Percentiles rank a stretch among this genome's conserved stretches.
These are phyloP conservation scores for Miniopterus natalensis DNA, from an alignment of 2,113 vertebrate species.

Conservation along the genomic window DNA sequence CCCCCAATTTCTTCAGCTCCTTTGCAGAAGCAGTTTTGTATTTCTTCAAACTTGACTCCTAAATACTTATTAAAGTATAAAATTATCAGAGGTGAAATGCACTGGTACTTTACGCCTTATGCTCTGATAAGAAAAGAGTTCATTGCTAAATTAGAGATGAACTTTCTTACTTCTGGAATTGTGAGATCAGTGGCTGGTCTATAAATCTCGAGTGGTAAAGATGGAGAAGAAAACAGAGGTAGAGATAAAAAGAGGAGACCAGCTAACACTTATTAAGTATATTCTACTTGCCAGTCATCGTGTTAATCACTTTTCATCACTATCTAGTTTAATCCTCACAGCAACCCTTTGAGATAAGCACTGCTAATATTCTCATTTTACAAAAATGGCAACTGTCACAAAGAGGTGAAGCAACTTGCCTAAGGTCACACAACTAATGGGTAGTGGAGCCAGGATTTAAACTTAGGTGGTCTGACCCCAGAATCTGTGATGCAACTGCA, in stretches of 20 bases:
- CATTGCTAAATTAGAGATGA: background rate
- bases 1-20: background rate
- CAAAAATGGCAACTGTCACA: background rate
- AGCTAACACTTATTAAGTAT: background rate
- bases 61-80: conserved; percentile 19
- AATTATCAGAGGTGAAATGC: background rate
- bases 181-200: background rate
- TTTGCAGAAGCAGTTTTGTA: background rate
- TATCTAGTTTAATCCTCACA: background rate
- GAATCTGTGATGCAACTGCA: background rate
- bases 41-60: conserved; percentile 1
- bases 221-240: background rate
- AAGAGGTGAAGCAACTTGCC: background rate
- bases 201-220: background rate
- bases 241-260: background rate
- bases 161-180: background rate
- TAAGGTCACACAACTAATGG: background rate
- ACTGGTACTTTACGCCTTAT: background rate
- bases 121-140: conserved; percentile 1
- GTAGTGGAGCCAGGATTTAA: background rate
- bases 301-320: background rate
- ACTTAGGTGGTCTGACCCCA: background rate
- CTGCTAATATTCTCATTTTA: background rate
- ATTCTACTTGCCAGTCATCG: background rate
- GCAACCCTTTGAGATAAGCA: background rate